Percentiles rank a stretch among this genome's conserved stretches.
Conservation (phyloP, 2,888 invertebrate species). For the Macrophya alboannulata region DNA sequence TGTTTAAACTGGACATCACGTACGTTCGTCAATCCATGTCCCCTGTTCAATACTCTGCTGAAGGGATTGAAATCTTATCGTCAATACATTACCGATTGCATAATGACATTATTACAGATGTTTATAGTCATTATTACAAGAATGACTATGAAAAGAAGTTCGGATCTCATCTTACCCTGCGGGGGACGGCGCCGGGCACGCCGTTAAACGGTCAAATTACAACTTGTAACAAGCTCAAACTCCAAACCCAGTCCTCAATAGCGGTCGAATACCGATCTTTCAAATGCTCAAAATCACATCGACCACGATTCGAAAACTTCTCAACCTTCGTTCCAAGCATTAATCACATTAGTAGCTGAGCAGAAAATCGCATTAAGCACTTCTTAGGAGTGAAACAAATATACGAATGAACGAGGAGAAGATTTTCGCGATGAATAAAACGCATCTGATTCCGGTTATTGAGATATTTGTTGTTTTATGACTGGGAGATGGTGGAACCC, state of each 20-base stretch:
- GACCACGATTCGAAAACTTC: not conserved
- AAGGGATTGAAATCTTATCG: not conserved
- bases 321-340: not conserved
- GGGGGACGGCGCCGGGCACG: constrained; percentile 70
- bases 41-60: not conserved
- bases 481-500: not conserved
- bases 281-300: not conserved
- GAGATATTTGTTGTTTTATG: not conserved
- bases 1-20: not conserved
- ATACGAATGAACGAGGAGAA: not conserved
- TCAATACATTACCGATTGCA: constrained; percentile 58
- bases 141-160: constrained; percentile 76
- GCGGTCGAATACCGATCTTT: constrained; percentile 42
- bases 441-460: not conserved
- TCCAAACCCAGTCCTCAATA: constrained; percentile 27
- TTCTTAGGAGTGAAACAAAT: not conserved
- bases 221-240: constrained; percentile 65
- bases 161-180: constrained; percentile 74
- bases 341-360: not conserved
- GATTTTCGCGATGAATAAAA: not conserved
- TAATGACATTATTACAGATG: constrained; percentile 69
- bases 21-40: not conserved
- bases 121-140: constrained; percentile 73
- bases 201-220: constrained; percentile 74
- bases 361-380: not conserved